These are phyloP conservation scores for Drosophila subsilvestris DNA, from an alignment of 2,888 invertebrate species.

Conservation along the genomic window DNA sequence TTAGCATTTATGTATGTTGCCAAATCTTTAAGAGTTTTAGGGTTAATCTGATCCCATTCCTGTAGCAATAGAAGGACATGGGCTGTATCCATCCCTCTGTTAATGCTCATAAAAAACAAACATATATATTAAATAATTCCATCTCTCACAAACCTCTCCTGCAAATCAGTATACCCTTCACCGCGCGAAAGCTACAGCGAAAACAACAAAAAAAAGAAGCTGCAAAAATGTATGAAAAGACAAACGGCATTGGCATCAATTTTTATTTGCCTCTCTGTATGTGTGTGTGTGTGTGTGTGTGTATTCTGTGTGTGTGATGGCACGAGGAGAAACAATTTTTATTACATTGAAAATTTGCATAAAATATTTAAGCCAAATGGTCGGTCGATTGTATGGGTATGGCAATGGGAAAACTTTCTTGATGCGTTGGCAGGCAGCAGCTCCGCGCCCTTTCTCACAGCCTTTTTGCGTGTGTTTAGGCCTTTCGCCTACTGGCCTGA, in stretches of 20 bases:
- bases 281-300: slow-evolving; percentile 24
- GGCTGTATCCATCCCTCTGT: no score
- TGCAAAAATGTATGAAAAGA: slow-evolving; percentile 67
- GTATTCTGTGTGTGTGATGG: slow-evolving; percentile 21
- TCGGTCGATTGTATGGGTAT: slow-evolving; percentile 40
- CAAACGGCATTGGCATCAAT: slow-evolving; percentile 76
- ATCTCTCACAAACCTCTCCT: neutral
- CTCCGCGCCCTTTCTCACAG: neutral
- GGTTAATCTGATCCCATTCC: no score
- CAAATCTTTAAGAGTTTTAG: no score
- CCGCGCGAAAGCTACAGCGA: neutral
- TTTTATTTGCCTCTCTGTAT: slow-evolving; percentile 62
- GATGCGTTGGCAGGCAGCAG: neutral
- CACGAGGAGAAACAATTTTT: slow-evolving; percentile 64
- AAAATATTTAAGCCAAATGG: slow-evolving; percentile 78
- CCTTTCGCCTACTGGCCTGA: neutral
- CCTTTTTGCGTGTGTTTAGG: slow-evolving; percentile 2
- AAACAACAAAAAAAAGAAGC: slow-evolving; percentile 3
- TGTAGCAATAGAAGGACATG: no score
- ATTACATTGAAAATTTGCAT: slow-evolving; percentile 81
- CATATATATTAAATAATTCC: no score
- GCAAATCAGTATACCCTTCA: neutral
- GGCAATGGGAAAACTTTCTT: slow-evolving; percentile 30
- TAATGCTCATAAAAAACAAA: no score
- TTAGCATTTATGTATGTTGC: no score